phyloP scores from a whole-genome alignment of 2,888 invertebrate genomes.

The Escarpia spicata region DNA sequence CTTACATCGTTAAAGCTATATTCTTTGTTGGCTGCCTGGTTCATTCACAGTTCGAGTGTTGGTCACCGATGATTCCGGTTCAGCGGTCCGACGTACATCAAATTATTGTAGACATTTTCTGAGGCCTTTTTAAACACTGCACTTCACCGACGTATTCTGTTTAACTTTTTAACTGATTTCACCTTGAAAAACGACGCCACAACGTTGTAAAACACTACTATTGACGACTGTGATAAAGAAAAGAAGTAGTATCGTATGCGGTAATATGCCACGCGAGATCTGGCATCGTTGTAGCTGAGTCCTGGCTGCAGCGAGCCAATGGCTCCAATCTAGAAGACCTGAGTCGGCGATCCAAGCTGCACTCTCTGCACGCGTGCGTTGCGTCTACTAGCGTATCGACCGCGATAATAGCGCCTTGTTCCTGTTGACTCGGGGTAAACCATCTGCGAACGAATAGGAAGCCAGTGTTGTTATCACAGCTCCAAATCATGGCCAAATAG shows the following conservation, averaged over 20 bases:
- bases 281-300: neutral
- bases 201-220: no score
- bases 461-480: neutral
- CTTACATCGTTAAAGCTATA: neutral
- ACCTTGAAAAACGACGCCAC: no score
- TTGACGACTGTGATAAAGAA: neutral
- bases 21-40: neutral
- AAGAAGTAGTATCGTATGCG: neutral
- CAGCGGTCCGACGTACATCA: neutral
- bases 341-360: neutral
- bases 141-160: neutral
- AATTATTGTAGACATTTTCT: no score
- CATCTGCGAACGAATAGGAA: neutral
- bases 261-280: neutral
- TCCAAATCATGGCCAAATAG: neutral
- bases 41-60: neutral
- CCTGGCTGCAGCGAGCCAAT: neutral
- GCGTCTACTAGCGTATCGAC: slow-evolving; percentile 6
- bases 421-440: neutral
- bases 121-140: neutral
- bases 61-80: neutral
- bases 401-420: neutral
- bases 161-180: neutral
- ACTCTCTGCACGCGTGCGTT: neutral
- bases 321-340: neutral